Conservation (phyloP, 2,888 invertebrate species). For the Priocnemis perturbator region DNA sequence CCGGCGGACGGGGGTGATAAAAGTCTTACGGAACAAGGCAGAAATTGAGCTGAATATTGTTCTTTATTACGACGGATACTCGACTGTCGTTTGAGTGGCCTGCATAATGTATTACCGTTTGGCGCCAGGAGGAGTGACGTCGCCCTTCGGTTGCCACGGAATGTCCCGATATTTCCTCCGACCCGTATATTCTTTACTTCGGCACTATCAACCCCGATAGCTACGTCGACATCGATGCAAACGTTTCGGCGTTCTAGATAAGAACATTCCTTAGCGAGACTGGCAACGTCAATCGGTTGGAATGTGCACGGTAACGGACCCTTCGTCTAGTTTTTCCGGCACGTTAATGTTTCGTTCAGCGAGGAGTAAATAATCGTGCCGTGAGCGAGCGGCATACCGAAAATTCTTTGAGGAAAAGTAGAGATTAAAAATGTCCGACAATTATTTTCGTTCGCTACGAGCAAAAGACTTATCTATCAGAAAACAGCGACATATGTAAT, state of each 20-base stretch:
- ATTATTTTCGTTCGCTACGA: too few species aligned
- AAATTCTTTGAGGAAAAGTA: too few species aligned
- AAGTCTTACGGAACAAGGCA: constrained; percentile 34
- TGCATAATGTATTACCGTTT: constrained; percentile 47
- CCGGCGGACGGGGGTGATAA: constrained; percentile 36
- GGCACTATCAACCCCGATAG: constrained; percentile 2
- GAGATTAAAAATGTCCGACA: too few species aligned
- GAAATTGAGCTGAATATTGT: constrained; percentile 34
- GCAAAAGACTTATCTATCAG: too few species aligned
- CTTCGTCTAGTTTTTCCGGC: neutral
- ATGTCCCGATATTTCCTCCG: neutral
- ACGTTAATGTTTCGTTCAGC: constrained; percentile 5
- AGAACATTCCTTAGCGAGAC: too few species aligned
- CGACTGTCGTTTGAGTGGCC: constrained; percentile 27
- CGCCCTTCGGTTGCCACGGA: constrained; percentile 13
- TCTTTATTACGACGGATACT: constrained; percentile 43
- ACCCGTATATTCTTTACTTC: constrained; percentile 4
- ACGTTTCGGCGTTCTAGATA: neutral
- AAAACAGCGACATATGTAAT: too few species aligned
- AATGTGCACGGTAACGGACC: too few species aligned
- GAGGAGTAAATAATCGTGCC: constrained; percentile 27
- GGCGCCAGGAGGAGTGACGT: constrained; percentile 17
- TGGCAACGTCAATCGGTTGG: too few species aligned
- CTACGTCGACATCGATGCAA: constrained; percentile 13
- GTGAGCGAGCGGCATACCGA: constrained; percentile 17